Evolutionary conservation across 2,113 vertebrate species (phyloP), one percentile per base, ranked within the genome.

Genomic region (Ameiurus melas): DNA sequence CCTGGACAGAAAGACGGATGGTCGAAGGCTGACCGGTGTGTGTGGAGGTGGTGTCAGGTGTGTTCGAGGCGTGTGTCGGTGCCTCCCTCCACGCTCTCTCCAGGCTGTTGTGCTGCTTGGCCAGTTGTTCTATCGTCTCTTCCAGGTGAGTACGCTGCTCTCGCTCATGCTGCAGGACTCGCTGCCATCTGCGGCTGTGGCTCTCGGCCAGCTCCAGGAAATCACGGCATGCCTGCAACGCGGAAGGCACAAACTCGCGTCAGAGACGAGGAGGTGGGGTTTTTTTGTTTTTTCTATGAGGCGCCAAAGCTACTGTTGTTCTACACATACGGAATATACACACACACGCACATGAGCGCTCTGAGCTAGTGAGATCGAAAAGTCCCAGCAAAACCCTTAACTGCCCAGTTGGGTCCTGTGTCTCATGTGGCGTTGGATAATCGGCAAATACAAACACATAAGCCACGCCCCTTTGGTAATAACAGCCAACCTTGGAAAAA

Each of bases 101-200:
- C 91, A 99, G 95, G 94, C 96, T 99, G 96, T 99, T 99, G 94
- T 99, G 98, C 93, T 99, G 98, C 91, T 98, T 99, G 93, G 98
- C 98, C 92, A 99, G 75, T 94, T 99, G 98, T 94, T 99, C 98
- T 14, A 99, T 98, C 91, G 98, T 99, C 92, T 99, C 98, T 92
- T 99, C 98, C 93, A 99, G 96, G 79, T 97, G 98, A 88, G 95
- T 93, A 0, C 98, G 94, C 94, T 99, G 98, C 93, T 99, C 98
- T 43, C 97, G 96, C 95, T 99, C 98, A 96, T 99, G 96, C 94
- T 98, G 98, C 92, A 99, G 95, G 0, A 95, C 97, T 13, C 97
- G 97, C 93, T 99, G 98, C 98, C 98, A 99, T 95, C 96, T 96
- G 79, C 97, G 95, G 91, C 97, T 99, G 96, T 99, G 97, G 16